These are phyloP conservation scores for Gymnodraco acuticeps DNA, from an alignment of 2,797 vertebrate genomes.

Conservation along the genomic window DNA sequence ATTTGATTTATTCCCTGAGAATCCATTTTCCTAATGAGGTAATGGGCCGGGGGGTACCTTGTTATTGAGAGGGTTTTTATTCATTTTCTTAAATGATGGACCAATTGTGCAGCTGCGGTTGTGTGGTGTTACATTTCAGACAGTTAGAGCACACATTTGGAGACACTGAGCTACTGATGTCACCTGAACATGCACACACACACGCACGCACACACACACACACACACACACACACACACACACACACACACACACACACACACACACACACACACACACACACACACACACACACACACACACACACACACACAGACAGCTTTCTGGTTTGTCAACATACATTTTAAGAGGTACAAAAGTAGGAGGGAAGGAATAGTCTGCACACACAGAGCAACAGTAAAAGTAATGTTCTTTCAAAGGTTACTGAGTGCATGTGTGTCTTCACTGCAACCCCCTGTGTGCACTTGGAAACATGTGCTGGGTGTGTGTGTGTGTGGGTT, in stretches of 20 bases:
- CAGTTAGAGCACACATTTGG: conserved; percentile 62
- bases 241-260: background rate
- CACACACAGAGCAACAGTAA: conserved; percentile 5
- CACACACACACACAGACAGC: background rate
- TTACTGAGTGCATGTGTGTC: conserved; percentile 47
- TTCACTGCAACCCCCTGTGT: conserved; percentile 36
- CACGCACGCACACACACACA: conserved; percentile 12
- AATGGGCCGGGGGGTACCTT: too few species aligned
- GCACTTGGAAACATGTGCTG: conserved; percentile 40
- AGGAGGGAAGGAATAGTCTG: background rate
- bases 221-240: background rate
- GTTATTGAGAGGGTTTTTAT: too few species aligned
- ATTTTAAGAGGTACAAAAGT: background rate
- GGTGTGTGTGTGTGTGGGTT: conserved; percentile 20
- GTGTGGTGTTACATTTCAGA: conserved; percentile 5
- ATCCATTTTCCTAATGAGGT: too few species aligned
- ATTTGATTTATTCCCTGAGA: too few species aligned
- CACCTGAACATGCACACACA: conserved; percentile 34
- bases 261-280: too few species aligned
- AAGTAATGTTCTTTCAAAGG: conserved; percentile 23
- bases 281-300: background rate
- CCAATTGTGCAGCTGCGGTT: too few species aligned
- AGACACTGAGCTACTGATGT: conserved; percentile 31
- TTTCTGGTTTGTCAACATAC: background rate
- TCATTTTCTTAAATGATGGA: too few species aligned